Base-by-base conservation (phyloP, 2,113 vertebrate species). In the Thomomys bottae region DNA sequence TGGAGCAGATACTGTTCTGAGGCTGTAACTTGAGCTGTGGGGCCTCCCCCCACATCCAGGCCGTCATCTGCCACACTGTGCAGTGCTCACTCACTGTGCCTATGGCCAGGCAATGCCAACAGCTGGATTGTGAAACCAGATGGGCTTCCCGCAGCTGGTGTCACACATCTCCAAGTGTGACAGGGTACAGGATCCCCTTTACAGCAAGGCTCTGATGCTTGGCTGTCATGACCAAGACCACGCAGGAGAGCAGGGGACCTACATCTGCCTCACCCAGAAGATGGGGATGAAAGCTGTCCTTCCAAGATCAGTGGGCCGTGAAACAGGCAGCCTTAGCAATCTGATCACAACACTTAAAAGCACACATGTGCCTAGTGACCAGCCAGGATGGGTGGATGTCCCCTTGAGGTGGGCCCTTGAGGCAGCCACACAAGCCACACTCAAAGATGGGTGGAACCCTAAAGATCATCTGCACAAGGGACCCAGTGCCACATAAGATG, bases 331-430 rank as follows among this genome's bases (percentile, higher is more conserved):
- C 54, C 24, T 40, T 5, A 17, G 71, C 57, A 18, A 4, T 49
- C 6, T 26, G 30, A 45, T n/a, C 28, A 2, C 8, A 61, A 8
- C 30, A 20, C 8, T 10, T 23, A 23, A 20, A 23, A n/a, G 11
- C 8, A 2, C 3, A 20, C 1, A n/a, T n/a, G 0, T 15, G 21
- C n/a, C 61, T 61, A 28, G 32, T 3, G n/a, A 28, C 49, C n/a
- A 15, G 36, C 1, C 8, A 3, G 59, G 14, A n/a, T 0, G 26
- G 32, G 0, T 3, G 32, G 11, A 24, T 5, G 8, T 42, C 38
- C 45, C 57, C 12, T n/a, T 32, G n/a, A 66, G 86, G 17, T 0
- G 34, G 0, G 8, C 6, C 24, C 40, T 28, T 14, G 10, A 24
- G 36, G 49, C n/a, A 0, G 28, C 15, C 49, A 36, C 45, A 57